A percentile compares a stretch with the other conserved stretches of the same genome.
Evolutionary conservation across 2,797 vertebrate genomes (phyloP).

Genomic region (Sebastolobus alascanus): DNA sequence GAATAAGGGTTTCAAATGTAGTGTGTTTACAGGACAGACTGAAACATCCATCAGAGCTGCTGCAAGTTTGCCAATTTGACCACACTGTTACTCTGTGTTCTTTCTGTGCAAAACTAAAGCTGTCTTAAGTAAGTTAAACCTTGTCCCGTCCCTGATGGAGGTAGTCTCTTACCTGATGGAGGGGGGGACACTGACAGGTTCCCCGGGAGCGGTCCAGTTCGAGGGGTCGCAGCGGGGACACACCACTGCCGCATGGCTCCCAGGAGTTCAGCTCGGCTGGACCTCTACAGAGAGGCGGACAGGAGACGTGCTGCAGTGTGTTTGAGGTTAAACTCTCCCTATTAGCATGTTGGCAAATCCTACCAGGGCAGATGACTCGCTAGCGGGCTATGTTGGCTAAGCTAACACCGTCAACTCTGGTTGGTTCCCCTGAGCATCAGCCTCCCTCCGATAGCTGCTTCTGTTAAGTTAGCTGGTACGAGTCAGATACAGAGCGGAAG

Average conservation of each 20-base stretch:
- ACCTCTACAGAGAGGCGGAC: conserved; percentile 58
- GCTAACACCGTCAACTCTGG: conserved; percentile 63
- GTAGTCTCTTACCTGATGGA: conserved; percentile 77
- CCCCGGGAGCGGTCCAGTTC: conserved; percentile 85
- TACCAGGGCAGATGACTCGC: conserved; percentile 48
- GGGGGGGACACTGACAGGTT: conserved; percentile 82
- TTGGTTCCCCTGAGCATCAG: conserved; percentile 43
- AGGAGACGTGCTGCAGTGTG: conserved; percentile 70
- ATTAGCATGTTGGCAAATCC: conserved; percentile 65
- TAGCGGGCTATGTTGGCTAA: conserved; percentile 58
- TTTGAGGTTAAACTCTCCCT: conserved; percentile 52
- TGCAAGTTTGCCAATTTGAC: background rate
- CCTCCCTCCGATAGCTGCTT: conserved; percentile 35
- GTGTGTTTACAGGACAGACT: conserved; percentile 6
- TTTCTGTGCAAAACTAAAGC: background rate
- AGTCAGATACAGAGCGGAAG: background rate
- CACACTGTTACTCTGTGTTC: background rate
- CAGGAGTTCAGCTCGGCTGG: conserved; percentile 75
- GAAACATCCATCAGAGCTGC: background rate
- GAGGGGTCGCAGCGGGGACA: conserved; percentile 86
- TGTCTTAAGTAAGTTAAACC: conserved; percentile 9
- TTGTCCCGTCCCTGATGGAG: background rate
- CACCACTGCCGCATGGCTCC: conserved; percentile 89
- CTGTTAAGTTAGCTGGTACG: background rate
- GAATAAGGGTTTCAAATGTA: background rate